phyloP scores from a whole-genome alignment of 1,140 invertebrate species.

The Drosophila tristis region DNA sequence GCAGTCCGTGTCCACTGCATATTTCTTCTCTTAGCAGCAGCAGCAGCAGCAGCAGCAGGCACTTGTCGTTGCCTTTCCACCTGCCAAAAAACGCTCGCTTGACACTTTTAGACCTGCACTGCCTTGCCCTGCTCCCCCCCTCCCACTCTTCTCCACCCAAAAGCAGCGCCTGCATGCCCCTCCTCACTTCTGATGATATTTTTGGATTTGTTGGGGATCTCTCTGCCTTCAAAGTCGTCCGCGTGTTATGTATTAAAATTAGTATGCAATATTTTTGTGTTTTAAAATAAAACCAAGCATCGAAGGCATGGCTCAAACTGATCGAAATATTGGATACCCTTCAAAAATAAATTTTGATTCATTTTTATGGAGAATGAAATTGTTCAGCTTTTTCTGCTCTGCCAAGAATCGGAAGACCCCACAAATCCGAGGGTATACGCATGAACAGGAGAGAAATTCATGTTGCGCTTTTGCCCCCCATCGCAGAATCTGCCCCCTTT shows the following conservation, averaged over 20 bases:
- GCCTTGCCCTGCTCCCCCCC: background rate
- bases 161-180: background rate
- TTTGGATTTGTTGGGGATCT: constrained; percentile 34
- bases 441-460: constrained; percentile 45
- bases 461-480: constrained; percentile 49
- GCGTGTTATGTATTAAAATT: constrained; percentile 82
- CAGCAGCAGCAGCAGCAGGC: constrained; percentile 17
- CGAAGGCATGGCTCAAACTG: constrained; percentile 9
- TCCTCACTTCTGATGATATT: constrained; percentile 46
- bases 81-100: constrained; percentile 71
- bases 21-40: background rate
- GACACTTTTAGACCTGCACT: constrained; percentile 65
- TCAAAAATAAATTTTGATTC: no score
- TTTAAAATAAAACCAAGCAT: constrained; percentile 34
- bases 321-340: no score
- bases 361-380: no score
- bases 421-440: no score
- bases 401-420: no score
- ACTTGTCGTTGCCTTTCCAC: constrained; percentile 72
- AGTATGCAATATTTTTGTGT: constrained; percentile 82
- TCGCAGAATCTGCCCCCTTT: background rate
- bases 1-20: constrained; percentile 29
- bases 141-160: no score
- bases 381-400: no score
- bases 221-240: constrained; percentile 65